A percentile compares a stretch with the other conserved stretches of the same genome.
These are phyloP conservation scores for Acanthis flammea DNA, from an alignment of 2,797 vertebrate genomes.

Conservation along the genomic window DNA sequence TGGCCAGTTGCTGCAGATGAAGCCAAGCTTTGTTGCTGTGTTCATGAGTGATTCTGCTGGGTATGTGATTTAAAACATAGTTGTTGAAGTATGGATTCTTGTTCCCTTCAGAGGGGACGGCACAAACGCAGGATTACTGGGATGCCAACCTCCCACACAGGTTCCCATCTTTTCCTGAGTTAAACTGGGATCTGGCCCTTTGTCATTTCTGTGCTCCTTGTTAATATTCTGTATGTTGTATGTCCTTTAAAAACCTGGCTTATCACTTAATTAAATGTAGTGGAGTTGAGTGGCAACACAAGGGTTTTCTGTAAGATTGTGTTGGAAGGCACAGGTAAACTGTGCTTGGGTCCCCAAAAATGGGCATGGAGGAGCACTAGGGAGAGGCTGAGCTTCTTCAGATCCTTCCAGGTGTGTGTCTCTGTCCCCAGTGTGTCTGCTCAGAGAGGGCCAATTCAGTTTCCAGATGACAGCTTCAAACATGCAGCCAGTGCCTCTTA, in stretches of 20 bases:
- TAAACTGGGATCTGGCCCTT: neutral
- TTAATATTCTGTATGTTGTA: neutral
- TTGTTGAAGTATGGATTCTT: neutral
- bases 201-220: neutral
- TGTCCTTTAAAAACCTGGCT: neutral
- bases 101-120: neutral
- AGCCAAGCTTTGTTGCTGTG: slow-evolving; percentile 39
- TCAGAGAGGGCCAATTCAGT: neutral
- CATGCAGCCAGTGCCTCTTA: neutral
- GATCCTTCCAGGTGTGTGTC: neutral
- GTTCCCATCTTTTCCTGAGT: neutral
- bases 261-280: neutral
- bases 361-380: neutral
- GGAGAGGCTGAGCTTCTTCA: neutral
- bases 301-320: neutral
- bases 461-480: neutral
- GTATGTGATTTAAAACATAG: neutral
- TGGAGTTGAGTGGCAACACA: neutral
- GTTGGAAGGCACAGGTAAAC: neutral
- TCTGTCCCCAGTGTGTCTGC: neutral
- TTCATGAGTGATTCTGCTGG: neutral
- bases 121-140: neutral
- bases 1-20: neutral
- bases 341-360: neutral
- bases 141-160: neutral